Evolutionary conservation across 2,888 invertebrate species (phyloP).

Genomic region (Eilema caniola): DNA sequence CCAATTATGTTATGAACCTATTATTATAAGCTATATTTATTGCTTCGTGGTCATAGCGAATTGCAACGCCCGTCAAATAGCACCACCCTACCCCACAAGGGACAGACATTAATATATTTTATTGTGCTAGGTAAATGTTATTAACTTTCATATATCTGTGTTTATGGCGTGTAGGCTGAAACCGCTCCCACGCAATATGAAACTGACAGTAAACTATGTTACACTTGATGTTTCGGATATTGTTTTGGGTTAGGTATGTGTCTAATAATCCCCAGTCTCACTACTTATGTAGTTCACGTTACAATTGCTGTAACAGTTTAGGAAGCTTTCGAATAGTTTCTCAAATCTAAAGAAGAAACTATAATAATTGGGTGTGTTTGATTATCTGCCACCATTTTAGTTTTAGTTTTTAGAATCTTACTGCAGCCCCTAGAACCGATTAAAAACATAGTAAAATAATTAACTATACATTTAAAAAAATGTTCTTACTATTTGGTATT

Average conservation of each 20-base stretch:
- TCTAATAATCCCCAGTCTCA: slow-evolving; percentile 41
- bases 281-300: slow-evolving; percentile 29
- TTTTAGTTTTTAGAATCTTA: too few species aligned
- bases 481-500: background rate
- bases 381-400: too few species aligned
- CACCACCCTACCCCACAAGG: slow-evolving; percentile 51
- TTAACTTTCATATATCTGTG: slow-evolving; percentile 69
- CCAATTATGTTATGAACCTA: background rate
- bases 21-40: slow-evolving; percentile 4
- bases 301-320: slow-evolving; percentile 39
- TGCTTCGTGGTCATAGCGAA: slow-evolving; percentile 6
- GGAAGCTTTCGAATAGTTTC: slow-evolving; percentile 32
- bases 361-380: background rate
- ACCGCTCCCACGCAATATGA: slow-evolving; percentile 43
- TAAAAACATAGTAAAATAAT: background rate
- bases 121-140: slow-evolving; percentile 68
- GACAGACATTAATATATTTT: slow-evolving; percentile 72
- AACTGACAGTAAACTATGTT: slow-evolving; percentile 40
- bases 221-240: slow-evolving; percentile 47
- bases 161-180: slow-evolving; percentile 54
- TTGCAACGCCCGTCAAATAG: slow-evolving; percentile 31
- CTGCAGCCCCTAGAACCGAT: too few species aligned
- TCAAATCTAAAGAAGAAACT: background rate
- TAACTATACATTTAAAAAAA: too few species aligned
- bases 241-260: slow-evolving; percentile 44